These are phyloP conservation scores for Hydrolagus affinis DNA, from an alignment of 2,113 vertebrate species.

Conservation along the genomic window DNA sequence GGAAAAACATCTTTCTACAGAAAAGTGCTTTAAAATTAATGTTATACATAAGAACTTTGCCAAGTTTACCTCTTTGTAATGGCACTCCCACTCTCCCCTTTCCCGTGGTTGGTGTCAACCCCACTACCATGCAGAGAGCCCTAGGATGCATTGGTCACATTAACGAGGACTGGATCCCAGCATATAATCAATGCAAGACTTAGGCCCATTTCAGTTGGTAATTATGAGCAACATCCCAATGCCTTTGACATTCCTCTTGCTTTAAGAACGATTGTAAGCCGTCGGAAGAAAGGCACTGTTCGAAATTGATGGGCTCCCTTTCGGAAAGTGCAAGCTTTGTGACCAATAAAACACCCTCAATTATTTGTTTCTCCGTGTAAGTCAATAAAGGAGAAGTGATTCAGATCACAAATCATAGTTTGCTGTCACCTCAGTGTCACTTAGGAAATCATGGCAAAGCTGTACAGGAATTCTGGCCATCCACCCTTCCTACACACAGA, in stretches of 20 bases:
- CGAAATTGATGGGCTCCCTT: not conserved
- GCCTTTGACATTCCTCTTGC: not conserved
- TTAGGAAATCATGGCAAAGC: not conserved
- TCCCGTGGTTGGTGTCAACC: too few relatives aligned
- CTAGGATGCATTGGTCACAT: not conserved
- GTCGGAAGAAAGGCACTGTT: not conserved
- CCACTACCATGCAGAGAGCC: not conserved
- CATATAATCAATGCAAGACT: not conserved
- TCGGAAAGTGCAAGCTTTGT: not conserved
- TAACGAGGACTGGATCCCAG: not conserved
- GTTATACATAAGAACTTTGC: too few relatives aligned
- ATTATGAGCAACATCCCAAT: not conserved
- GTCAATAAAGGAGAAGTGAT: not conserved
- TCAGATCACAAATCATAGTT: not conserved
- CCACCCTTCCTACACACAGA: too few relatives aligned
- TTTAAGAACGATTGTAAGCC: not conserved
- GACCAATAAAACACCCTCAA: not conserved
- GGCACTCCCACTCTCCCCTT: too few relatives aligned
- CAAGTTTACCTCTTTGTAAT: too few relatives aligned
- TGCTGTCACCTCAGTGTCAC: not conserved
- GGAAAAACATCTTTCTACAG: too few relatives aligned
- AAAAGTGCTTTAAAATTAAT: too few relatives aligned
- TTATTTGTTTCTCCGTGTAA: not conserved
- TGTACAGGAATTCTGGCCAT: not conserved
- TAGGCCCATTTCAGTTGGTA: not conserved